Base-by-base conservation (phyloP, 2,888 invertebrate species). In the Gibbula magus region DNA sequence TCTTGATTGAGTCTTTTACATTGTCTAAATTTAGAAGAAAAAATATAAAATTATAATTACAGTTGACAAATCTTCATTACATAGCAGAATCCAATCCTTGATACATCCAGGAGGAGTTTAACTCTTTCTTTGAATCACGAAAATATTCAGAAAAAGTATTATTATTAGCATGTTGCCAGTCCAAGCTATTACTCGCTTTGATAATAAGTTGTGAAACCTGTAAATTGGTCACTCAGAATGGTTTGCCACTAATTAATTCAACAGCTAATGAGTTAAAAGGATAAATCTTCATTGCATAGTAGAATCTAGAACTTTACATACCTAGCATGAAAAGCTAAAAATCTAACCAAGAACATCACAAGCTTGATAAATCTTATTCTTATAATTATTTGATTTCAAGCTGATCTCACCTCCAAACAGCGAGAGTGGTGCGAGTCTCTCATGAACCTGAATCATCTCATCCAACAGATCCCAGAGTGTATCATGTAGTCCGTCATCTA, bases 381-480 rank as follows among this genome's bases (percentile, higher is more conserved):
- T 20, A 22, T 54, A 5, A 54, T 22, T 25, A 25, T 56, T 25
- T 25, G 25, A 25, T 56, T 56, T 20, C 10, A 5, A 56, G 1
- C 1, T 22, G 18, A 29, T 80, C 84, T 45, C 81, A 91, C 91
- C 91, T 75, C 91, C 87, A 83, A 91, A 91, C 13, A 91, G 82
- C 7, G 91, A 91, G 75, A 87, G 86, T 7, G 89, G 90, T 51
- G 88, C 86, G 0, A 92, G 82, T 54, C 86, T 82, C 10, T 86
- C 79, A 78, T 91, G 89, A 8, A 86, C 80, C 73, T 90, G 89
- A 7, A 91, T 90, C 82, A 92, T 89, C 77, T 89, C 89, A 82
- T 92, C 92, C 3, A 91, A 85, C 10, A 89, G 83, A 56, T 91
- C 89, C 90, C 91, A 89, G 74, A 92, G 85, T 10, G 89, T 88